These are phyloP conservation scores for Chaenodraco wilsoni DNA, from an alignment of 2,797 vertebrate species.

Conservation along the genomic window DNA sequence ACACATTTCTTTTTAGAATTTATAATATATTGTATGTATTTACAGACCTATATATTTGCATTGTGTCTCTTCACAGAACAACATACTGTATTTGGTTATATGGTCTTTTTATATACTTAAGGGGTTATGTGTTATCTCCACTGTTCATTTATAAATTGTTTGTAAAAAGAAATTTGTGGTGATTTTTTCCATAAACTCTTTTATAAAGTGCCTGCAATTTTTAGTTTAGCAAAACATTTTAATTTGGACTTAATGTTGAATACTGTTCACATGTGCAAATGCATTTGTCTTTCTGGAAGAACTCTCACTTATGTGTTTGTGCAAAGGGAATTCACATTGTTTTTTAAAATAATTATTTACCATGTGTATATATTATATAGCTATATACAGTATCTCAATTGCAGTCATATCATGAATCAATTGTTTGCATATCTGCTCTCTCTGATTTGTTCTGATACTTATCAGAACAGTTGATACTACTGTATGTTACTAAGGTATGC, in stretches of 20 bases:
- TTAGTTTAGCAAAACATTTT: conserved; percentile 23
- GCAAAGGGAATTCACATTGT: conserved; percentile 17
- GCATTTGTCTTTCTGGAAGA: conserved; percentile 41
- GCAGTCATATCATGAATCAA: conserved; percentile 11
- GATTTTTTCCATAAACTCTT: conserved; percentile 21
- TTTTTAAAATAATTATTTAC: conserved; percentile 11
- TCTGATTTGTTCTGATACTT: conserved; percentile 26
- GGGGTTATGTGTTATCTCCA: conserved; percentile 15
- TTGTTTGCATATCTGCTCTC: conserved; percentile 48
- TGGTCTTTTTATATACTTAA: conserved; percentile 28
- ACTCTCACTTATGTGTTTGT: conserved; percentile 25
- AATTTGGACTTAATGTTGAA: conserved; percentile 30
- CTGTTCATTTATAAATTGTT: conserved; percentile 27
- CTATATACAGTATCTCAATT: conserved; percentile 10
- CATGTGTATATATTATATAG: conserved; percentile 23
- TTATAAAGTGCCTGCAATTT: conserved; percentile 37
- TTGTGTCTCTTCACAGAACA: conserved; percentile 21
- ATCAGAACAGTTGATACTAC: conserved; percentile 32
- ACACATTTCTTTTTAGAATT: conserved; percentile 4
- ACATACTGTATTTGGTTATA: conserved; percentile 17
- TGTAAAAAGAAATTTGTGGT: conserved; percentile 6
- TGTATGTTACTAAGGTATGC: conserved; percentile 43
- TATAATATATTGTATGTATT: conserved; percentile 48
- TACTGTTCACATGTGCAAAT: conserved; percentile 17
- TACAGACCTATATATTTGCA: conserved; percentile 18